phyloP scores from a whole-genome alignment of 2,888 invertebrate genomes.

The Synergus itoensis region DNA sequence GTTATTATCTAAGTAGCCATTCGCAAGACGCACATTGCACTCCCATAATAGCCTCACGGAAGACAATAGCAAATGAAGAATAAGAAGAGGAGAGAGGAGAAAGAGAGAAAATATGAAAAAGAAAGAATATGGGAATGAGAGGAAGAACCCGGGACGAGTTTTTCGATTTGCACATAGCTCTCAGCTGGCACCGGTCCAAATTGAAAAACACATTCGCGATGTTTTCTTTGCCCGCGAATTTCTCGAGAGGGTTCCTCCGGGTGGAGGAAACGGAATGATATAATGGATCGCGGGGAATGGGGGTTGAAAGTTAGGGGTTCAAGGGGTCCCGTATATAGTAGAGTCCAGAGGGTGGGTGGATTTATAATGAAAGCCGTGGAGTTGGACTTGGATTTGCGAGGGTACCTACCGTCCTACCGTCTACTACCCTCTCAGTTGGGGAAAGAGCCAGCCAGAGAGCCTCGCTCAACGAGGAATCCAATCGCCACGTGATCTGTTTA shows the following conservation, averaged over 20 bases:
- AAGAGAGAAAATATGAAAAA: background rate
- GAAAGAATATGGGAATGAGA: slow-evolving; percentile 51
- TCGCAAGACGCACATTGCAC: slow-evolving; percentile 26
- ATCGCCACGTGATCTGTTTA: slow-evolving; percentile 76
- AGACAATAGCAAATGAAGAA: slow-evolving; percentile 28
- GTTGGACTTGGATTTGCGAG: slow-evolving; percentile 76
- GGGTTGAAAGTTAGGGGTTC: slow-evolving; percentile 74
- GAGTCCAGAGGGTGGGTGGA: slow-evolving; percentile 68
- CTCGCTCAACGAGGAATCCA: slow-evolving; percentile 72
- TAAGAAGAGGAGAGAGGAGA: background rate
- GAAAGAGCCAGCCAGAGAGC: slow-evolving; percentile 55
- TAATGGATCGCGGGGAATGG: slow-evolving; percentile 74
- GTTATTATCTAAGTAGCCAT: slow-evolving; percentile 28
- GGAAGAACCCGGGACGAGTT: slow-evolving; percentile 54
- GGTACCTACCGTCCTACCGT: slow-evolving; percentile 63
- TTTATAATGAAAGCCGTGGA: slow-evolving; percentile 77
- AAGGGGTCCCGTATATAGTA: slow-evolving; percentile 58
- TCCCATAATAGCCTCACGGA: background rate
- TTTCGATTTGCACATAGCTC: slow-evolving; percentile 60
- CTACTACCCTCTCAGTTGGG: slow-evolving; percentile 53
- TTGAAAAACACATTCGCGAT: slow-evolving; percentile 76
- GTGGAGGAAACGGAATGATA: slow-evolving; percentile 71
- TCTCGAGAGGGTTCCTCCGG: slow-evolving; percentile 58
- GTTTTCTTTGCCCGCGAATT: slow-evolving; percentile 71
- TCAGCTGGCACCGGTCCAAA: slow-evolving; percentile 74